Evolutionary conservation across 2,888 invertebrate species (phyloP), one percentile per base, ranked within the genome.

Genomic region (Geotrupes spiniger): DNA sequence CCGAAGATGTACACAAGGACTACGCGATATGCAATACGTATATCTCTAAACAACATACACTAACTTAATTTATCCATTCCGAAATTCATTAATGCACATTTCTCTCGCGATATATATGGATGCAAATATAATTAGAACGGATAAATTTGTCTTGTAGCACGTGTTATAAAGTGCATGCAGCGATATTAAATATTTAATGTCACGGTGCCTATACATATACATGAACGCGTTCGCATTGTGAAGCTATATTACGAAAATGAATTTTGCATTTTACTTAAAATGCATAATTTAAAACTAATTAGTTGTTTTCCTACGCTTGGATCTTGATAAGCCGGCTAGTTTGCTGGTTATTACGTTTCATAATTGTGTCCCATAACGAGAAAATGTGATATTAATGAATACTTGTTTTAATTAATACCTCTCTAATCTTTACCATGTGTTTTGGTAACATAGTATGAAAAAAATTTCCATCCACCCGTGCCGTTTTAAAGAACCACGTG

Each of bases 41-140:
- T 10, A 14, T 33, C 33, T 12, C 33, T 10, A 25, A 21, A 21
- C 21, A 6, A 21, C 3, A 21, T 3, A 21, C 6, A 21, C 6
- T 21, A 21, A 21, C 6, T 21, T 21, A 21, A 6, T n/a, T n/a
- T 21, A 21, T 3, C 3, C 3, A 21, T 21, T 21, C 21, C 21
- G 21, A 21, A 21, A 21, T 21, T 21, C 6, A n/a, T 33, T 33
- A 33, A 33, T 33, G 33, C 14, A 15, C 9, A 33, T 33, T 33
- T 33, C 33, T 12, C 33, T 10, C 17, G 36, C 9, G 42, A 17
- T 28, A 37, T 36, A 17, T 15, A 29, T 42, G 42, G 46, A 50
- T 42, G 50, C 37, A 50, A 50, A 50, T 45, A 46, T 50, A 39
- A 49, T 49, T 43, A 49, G 42, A 39, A 31, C 49, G 31, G 39